Conservation (phyloP, 2,797 vertebrate species). For the Natrix natrix region DNA sequence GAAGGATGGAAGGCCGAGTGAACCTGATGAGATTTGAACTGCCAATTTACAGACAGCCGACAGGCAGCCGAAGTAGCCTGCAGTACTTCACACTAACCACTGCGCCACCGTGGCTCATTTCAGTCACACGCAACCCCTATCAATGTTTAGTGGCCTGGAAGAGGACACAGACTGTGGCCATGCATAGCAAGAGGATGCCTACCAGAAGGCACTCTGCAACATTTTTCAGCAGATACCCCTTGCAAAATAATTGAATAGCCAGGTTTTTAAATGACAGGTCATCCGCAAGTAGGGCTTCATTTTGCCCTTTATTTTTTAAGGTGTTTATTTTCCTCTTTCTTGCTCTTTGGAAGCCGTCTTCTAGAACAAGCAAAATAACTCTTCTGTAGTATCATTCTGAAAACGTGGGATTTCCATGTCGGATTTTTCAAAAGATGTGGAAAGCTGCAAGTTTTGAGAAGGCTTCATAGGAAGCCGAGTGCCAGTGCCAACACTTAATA, state of each 20-base stretch:
- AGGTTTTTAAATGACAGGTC: not conserved
- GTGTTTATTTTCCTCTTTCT: not conserved
- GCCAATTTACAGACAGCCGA: too few relatives aligned
- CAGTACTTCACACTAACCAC: too few relatives aligned
- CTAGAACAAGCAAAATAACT: slow-evolving; percentile 45
- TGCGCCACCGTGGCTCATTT: too few relatives aligned
- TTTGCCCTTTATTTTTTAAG: slow-evolving; percentile 36
- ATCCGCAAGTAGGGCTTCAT: not conserved
- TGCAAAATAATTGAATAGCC: not conserved
- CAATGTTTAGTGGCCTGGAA: not conserved
- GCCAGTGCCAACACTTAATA: slow-evolving; percentile 60
- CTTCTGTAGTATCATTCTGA: slow-evolving; percentile 28
- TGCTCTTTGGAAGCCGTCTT: not conserved
- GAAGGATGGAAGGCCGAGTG: too few relatives aligned
- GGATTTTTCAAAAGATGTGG: slow-evolving; percentile 67
- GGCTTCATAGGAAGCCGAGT: slow-evolving; percentile 62
- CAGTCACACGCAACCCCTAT: not conserved
- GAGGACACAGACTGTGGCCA: not conserved
- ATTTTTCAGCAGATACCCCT: not conserved
- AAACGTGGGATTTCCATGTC: slow-evolving; percentile 59
- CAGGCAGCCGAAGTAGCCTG: too few relatives aligned
- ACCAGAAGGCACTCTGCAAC: not conserved
- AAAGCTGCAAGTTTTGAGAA: slow-evolving; percentile 58
- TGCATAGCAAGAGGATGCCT: not conserved
- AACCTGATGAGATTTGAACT: too few relatives aligned